These are phyloP conservation scores for Poeciliopsis gracilis DNA, from an alignment of 2,797 vertebrate genomes.

Conservation along the genomic window DNA sequence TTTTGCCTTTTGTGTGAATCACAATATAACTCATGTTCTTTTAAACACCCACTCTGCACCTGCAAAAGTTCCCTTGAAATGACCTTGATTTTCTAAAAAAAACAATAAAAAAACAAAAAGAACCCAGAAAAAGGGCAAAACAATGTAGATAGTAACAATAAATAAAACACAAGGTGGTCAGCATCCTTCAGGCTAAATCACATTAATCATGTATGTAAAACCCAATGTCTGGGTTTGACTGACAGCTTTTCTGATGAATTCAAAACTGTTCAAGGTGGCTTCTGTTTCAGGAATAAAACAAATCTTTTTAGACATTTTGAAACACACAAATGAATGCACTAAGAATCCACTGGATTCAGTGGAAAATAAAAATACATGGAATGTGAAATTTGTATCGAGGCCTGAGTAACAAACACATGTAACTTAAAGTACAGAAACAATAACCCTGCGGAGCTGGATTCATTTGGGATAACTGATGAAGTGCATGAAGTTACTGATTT, in stretches of 20 bases:
- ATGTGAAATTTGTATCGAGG: not conserved
- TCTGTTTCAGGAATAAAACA: not conserved
- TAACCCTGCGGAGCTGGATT: constrained; percentile 36
- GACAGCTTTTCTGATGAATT: constrained; percentile 41
- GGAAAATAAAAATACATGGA: not conserved
- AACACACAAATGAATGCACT: not conserved
- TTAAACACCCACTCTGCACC: not conserved
- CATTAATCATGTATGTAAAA: constrained; percentile 26
- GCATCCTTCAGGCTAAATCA: not conserved
- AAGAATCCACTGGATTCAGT: not conserved
- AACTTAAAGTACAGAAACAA: constrained; percentile 50
- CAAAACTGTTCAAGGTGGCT: constrained; percentile 18
- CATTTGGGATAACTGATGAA: constrained; percentile 28
- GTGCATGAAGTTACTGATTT: not conserved
- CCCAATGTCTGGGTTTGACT: constrained; percentile 8
- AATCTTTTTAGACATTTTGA: constrained; percentile 10
- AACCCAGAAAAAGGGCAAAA: not conserved
- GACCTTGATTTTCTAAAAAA: not conserved
- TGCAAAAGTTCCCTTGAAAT: not conserved
- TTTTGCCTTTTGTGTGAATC: not conserved
- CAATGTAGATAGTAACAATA: constrained; percentile 9
- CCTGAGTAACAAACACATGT: constrained; percentile 31
- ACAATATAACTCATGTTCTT: not conserved
- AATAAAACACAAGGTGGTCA: not conserved
- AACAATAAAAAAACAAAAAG: too few species aligned